phyloP scores from a whole-genome alignment of 2,797 vertebrate genomes.

The Crenuchus spilurus region DNA sequence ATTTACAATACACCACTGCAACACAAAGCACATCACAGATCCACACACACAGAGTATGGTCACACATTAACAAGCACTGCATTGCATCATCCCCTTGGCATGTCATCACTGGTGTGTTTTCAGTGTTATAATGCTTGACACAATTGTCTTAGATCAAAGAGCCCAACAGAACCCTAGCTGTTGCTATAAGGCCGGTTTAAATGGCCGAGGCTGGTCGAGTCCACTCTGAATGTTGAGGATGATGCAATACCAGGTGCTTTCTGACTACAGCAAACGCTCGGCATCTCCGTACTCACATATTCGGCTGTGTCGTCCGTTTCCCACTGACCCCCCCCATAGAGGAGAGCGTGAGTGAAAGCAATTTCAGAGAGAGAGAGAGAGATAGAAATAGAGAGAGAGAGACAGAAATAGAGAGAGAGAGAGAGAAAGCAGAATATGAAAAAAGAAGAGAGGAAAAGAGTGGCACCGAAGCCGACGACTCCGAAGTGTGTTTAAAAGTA shows the following conservation, averaged over 20 bases:
- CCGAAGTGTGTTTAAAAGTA: conserved; percentile 49
- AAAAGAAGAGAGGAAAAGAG: conserved; percentile 52
- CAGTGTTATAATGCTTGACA: conserved; percentile 1
- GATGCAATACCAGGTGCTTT: conserved; percentile 75
- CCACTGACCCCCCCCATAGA: conserved; percentile 85
- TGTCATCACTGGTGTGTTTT: conserved; percentile 36
- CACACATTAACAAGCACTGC: conserved; percentile 61
- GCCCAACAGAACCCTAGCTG: neutral
- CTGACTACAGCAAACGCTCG: conserved; percentile 57
- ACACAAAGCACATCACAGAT: conserved; percentile 37
- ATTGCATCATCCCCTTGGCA: conserved; percentile 74
- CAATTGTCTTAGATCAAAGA: conserved; percentile 19
- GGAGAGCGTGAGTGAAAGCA: conserved; percentile 72
- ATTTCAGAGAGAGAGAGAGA: conserved; percentile 64
- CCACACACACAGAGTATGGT: neutral
- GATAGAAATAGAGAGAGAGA: conserved; percentile 39
- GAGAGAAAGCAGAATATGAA: conserved; percentile 26
- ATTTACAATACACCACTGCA: conserved; percentile 22
- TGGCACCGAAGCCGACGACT: conserved; percentile 51
- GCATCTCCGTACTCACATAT: conserved; percentile 88
- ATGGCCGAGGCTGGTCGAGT: neutral
- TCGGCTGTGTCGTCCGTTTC: conserved; percentile 97
- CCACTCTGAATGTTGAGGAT: conserved; percentile 38
- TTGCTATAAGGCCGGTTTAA: neutral
- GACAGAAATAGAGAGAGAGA: conserved; percentile 57